Evolutionary conservation across 2,113 vertebrate species (phyloP), one percentile per base, ranked within the genome.

Genomic region (Hassar affinis): DNA sequence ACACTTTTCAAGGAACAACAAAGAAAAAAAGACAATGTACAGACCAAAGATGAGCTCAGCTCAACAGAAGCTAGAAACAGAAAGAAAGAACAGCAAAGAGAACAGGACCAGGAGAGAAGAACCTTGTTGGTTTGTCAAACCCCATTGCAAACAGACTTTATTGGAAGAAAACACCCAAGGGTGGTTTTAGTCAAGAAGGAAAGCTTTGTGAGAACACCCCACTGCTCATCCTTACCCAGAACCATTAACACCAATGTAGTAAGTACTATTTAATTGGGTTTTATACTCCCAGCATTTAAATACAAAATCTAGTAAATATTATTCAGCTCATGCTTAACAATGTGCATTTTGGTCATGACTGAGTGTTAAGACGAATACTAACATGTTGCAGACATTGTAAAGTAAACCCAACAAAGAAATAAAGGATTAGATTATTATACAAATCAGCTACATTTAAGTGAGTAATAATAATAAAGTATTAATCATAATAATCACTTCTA

Each of bases 21-120:
- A 85, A 91, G 89, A 51, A 95, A 91, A 89, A 85, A 94, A 83
- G 95, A 96, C 76, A 91, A 88, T 81, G 90, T 95, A 78, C 93
- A 93, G 88, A 93, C 54, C 47, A 91, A 94, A 1, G 85, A 94
- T 85, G 91, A 93, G 71, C 76, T 90, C 45, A 88, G 81, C 25
- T 89, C 87, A 82, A 88, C 90, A 86, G 86, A 74, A 38, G 22
- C 85, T 38, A 79, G 85, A 78, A 89, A 86, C 74, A 89, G 82
- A 69, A 89, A 89, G 18, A 89, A 62, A 42, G 89, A 88, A 56
- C 80, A 49, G 22, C 76, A 25, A 10, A 27, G 85, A 88, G 35
- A 92, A 87, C 78, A 68, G 15, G 52, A 79, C 82, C 88, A 30
- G 88, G 80, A 89, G 77, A 83, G 49, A 86, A 84, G 20, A 88